These are phyloP conservation scores for Melitaea cinxia DNA, from an alignment of 1,140 invertebrate species.

Conservation along the genomic window DNA sequence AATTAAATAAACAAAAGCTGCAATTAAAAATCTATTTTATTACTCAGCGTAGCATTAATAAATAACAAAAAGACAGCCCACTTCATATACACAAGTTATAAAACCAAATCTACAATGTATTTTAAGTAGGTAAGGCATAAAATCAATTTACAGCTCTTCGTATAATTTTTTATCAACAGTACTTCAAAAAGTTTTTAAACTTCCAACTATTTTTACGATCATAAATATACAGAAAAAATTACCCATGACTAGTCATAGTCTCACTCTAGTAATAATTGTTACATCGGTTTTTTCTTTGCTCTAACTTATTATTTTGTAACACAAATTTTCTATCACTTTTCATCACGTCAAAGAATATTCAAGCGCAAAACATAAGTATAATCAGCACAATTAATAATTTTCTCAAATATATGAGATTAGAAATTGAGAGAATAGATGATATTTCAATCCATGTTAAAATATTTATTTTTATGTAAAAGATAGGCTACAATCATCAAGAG, in stretches of 20 bases:
- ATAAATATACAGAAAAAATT: not conserved
- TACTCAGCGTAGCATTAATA: constrained; percentile 39
- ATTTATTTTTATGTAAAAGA: no score
- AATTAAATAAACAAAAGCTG: constrained; percentile 52
- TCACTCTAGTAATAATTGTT: not conserved
- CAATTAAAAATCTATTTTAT: constrained; percentile 40
- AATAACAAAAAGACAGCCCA: constrained; percentile 26
- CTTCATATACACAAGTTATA: constrained; percentile 9
- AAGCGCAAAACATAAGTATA: no score
- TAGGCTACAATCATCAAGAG: no score
- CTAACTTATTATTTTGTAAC: no score
- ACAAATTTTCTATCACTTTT: no score
- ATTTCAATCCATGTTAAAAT: no score
- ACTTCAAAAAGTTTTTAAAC: not conserved
- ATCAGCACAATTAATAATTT: no score
- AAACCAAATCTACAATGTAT: constrained; percentile 5
- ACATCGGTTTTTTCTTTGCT: no score
- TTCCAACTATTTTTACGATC: not conserved
- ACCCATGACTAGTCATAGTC: not conserved
- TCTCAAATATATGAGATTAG: no score
- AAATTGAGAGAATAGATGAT: no score
- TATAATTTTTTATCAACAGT: no score
- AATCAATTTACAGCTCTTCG: constrained; percentile 4
- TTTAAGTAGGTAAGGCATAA: constrained; percentile 5
- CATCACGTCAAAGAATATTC: no score